Conservation (phyloP, 2,113 vertebrate genomes). For the Aldabrachelys gigantea region DNA sequence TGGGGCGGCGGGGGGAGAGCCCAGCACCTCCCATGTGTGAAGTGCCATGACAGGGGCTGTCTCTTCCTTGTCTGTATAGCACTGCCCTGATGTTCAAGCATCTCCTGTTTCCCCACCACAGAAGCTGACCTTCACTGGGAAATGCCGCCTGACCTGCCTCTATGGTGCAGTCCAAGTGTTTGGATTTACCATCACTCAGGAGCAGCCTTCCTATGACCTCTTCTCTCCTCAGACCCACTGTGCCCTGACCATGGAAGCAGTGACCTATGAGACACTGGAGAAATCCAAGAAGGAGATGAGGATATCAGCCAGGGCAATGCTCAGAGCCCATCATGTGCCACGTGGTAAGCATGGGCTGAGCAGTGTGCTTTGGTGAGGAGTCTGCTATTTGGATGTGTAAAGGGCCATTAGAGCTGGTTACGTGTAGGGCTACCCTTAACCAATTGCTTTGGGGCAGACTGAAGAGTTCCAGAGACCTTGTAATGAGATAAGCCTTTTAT, state of each 20-base stretch:
- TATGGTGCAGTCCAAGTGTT: slow-evolving; percentile 89
- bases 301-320: slow-evolving; percentile 67
- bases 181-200: slow-evolving; percentile 86
- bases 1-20: too few species aligned
- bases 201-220: slow-evolving; percentile 85
- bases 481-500: neutral
- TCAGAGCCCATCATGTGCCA: slow-evolving; percentile 79
- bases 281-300: slow-evolving; percentile 70
- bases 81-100: too few species aligned
- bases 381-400: too few species aligned
- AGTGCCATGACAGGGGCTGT: too few species aligned
- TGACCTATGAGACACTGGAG: slow-evolving; percentile 62
- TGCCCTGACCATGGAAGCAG: slow-evolving; percentile 80
- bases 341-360: slow-evolving; percentile 7
- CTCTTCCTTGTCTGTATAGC: too few species aligned
- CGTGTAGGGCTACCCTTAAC: neutral
- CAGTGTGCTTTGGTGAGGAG: neutral
- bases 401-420: neutral
- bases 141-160: slow-evolving; percentile 88
- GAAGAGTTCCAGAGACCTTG: neutral
- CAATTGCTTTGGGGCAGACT: neutral
- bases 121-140: slow-evolving; percentile 86
- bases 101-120: neutral
- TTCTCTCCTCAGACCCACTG: slow-evolving; percentile 87
- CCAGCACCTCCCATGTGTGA: too few species aligned